phyloP scores from a whole-genome alignment of 2,888 invertebrate genomes.

The Patella caerulea region DNA sequence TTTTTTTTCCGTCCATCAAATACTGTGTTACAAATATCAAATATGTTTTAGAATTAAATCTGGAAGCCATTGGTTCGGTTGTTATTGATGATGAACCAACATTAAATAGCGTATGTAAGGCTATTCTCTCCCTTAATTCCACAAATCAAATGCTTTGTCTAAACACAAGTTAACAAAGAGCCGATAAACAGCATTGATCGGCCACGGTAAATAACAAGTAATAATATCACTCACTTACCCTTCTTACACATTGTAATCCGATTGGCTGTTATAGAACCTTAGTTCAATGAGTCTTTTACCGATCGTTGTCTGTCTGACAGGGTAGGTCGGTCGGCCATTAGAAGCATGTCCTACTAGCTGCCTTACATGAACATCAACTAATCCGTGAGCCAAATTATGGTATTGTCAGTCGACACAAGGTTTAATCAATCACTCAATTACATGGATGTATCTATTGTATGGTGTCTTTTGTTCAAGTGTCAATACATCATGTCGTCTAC shows the following conservation, averaged over 20 bases:
- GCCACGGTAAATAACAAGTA: too few species aligned
- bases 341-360: not conserved
- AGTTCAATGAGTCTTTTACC: too few species aligned
- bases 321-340: not conserved
- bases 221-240: not conserved
- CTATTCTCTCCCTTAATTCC: not conserved
- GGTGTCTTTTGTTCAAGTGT: not conserved
- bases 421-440: constrained; percentile 7
- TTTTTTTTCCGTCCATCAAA: too few species aligned
- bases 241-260: not conserved
- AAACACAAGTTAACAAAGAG: not conserved
- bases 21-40: not conserved
- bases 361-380: not conserved
- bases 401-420: not conserved
- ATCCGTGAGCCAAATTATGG: not conserved
- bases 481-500: not conserved
- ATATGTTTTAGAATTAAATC: constrained; percentile 7
- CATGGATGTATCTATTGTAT: not conserved
- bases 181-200: not conserved
- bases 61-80: not conserved
- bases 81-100: constrained; percentile 3
- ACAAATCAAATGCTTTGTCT: constrained; percentile 7
- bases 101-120: not conserved
- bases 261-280: too few species aligned
- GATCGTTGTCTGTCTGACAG: too few species aligned